Evolutionary conservation across 2,797 vertebrate genomes (phyloP).

Genomic region (Phalloptychus januarius): DNA sequence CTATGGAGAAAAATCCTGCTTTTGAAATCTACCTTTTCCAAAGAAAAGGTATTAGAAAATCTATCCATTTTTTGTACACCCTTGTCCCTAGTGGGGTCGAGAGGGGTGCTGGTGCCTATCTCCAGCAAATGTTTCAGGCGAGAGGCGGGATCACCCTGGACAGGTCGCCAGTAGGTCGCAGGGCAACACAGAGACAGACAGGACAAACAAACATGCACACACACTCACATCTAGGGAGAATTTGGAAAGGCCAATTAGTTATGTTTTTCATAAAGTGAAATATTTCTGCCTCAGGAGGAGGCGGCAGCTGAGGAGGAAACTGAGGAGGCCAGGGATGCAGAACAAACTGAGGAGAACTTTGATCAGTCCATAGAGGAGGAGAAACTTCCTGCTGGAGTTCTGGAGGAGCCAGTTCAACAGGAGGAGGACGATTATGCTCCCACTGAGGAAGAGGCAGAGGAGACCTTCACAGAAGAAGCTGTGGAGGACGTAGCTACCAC

Average conservation of each 20-base stretch:
- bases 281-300: constrained; percentile 28
- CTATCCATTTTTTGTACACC: too few relatives aligned
- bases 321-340: constrained; percentile 15
- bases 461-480: constrained; percentile 2
- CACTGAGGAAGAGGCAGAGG: background rate
- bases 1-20: background rate
- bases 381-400: background rate
- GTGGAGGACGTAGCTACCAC: background rate
- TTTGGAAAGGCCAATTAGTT: too few relatives aligned
- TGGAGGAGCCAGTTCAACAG: background rate
- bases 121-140: too few relatives aligned
- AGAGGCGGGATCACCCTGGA: too few relatives aligned
- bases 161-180: too few relatives aligned
- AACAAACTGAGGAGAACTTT: background rate
- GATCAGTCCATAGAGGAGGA: background rate
- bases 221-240: too few relatives aligned
- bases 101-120: too few relatives aligned
- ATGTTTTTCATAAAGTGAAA: background rate
- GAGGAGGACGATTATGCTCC: constrained; percentile 28
- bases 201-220: too few relatives aligned
- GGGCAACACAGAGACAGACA: too few relatives aligned
- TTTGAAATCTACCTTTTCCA: background rate
- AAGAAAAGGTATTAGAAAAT: too few relatives aligned
- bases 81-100: too few relatives aligned
- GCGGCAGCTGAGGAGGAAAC: constrained; percentile 6